A percentile compares a stretch with the other conserved stretches of the same genome.
These are phyloP conservation scores for Chelonia mydas DNA, from an alignment of 2,797 vertebrate species.

Conservation along the genomic window DNA sequence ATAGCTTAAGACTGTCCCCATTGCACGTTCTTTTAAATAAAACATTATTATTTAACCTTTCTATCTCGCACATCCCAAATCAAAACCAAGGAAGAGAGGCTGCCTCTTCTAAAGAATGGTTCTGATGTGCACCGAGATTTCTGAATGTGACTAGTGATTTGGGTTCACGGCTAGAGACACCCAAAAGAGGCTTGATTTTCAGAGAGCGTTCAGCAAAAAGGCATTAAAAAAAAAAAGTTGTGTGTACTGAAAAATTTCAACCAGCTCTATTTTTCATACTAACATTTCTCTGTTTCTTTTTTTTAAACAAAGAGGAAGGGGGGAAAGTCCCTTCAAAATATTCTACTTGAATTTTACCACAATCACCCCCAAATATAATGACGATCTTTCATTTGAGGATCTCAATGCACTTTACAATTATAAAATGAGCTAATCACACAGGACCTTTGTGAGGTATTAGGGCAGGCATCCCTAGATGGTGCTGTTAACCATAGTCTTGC, in stretches of 20 bases:
- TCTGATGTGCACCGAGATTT: constrained; percentile 24
- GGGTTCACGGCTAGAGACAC: background rate
- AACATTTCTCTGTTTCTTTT: background rate
- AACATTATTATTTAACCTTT: constrained; percentile 29
- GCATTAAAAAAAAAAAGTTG: background rate
- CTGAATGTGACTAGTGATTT: background rate
- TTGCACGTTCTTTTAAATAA: constrained; percentile 39
- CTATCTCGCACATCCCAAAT: constrained; percentile 18
- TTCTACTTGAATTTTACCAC: rapidly evolving
- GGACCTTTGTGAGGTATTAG: background rate
- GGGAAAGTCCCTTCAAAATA: background rate
- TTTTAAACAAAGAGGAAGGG: background rate
- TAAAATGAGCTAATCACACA: background rate
- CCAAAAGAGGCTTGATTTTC: background rate
- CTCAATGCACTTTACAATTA: background rate
- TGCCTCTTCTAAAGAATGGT: background rate
- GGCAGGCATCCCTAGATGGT: rapidly evolving
- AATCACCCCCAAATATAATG: background rate
- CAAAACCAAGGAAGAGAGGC: background rate
- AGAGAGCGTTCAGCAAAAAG: constrained; percentile 7
- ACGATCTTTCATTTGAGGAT: rapidly evolving
- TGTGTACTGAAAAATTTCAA: constrained; percentile 4
- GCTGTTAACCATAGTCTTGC: background rate
- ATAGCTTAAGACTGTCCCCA: constrained; percentile 41
- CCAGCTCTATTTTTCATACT: background rate